Evolutionary conservation across 2,113 vertebrate species (phyloP).

Genomic region (Hypanus sabinus): DNA sequence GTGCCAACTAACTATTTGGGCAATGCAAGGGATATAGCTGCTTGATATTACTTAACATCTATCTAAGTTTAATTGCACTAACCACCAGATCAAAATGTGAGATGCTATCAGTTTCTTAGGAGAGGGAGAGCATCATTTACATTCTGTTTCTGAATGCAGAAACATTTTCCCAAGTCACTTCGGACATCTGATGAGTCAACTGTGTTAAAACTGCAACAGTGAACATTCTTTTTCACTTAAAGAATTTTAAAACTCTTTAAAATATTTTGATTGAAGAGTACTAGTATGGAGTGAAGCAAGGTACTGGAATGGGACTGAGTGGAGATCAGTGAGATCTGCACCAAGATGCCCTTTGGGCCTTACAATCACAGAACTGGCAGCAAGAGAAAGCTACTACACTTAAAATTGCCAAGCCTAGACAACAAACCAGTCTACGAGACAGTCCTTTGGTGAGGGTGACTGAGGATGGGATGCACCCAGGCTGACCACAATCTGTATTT

Average conservation of each 20-base stretch:
- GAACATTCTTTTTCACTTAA: not conserved
- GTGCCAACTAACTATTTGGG: not conserved
- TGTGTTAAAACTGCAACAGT: not conserved
- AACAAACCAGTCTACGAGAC: not conserved
- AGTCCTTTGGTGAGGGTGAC: not conserved
- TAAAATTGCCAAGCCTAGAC: not conserved
- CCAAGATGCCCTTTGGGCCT: not conserved
- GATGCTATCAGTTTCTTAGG: not conserved
- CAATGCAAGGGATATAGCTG: not conserved
- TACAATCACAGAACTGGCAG: not conserved
- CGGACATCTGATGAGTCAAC: not conserved
- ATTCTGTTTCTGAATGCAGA: not conserved
- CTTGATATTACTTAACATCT: not conserved
- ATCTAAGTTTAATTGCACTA: not conserved
- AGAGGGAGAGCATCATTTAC: not conserved
- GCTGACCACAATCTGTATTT: no score
- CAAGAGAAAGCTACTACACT: not conserved
- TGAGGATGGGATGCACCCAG: not conserved
- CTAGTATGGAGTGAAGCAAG: not conserved
- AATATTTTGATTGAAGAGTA: not conserved
- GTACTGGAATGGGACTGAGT: not conserved
- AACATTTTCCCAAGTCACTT: not conserved
- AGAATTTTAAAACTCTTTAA: not conserved
- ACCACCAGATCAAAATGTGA: not conserved
- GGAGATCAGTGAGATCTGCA: not conserved